Evolutionary conservation across 2,888 invertebrate genomes (phyloP), one percentile per base, ranked within the genome.

Genomic region (Poecilus cupreus): DNA sequence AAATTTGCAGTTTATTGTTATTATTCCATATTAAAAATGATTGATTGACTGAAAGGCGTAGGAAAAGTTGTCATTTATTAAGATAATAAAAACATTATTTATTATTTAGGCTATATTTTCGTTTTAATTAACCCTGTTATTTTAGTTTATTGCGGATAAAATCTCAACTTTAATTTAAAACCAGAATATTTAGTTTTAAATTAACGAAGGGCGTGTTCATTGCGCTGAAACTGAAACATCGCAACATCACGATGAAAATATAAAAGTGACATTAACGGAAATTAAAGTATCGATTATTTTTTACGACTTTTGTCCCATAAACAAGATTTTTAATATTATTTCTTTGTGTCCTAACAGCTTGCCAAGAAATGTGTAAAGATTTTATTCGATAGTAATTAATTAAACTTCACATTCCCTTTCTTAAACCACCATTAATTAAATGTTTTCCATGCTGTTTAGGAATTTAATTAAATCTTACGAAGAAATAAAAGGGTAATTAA

Each of bases 381-480:
- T 78, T 78, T 78, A 78, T 78, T 57, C 43, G 49, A 77, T 64
- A 46, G 43, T 64, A 78, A 78, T 78, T 78, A 78, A 64, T 78
- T 78, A 64, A 26, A 46, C 16, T 5, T 64, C 3, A 24, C 64
- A 64, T 78, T 78, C 64, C 64, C 32, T 78, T 78, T 60, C 46
- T 10, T 78, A 22, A 43, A 46, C 43, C 24, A 57, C 24, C 64
- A 49, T 64, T 78, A 78, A 78, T 78, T 78, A 43, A 78, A 78
- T 78, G 78, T 78, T 64, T 78, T 64, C 64, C 32, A 78, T 46
- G 8, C 46, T 60, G 78, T 49, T 78, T 78, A 78, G 78, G 78
- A 46, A 78, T 78, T 78, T 78, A 78, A 78, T 78, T 78, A 78
- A 64, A 77, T 37, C 57, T 77, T 46, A 46, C 46, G 64, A 64